Evolutionary conservation across 2,888 invertebrate species (phyloP).

Genomic region (Pemphredon lugubris): DNA sequence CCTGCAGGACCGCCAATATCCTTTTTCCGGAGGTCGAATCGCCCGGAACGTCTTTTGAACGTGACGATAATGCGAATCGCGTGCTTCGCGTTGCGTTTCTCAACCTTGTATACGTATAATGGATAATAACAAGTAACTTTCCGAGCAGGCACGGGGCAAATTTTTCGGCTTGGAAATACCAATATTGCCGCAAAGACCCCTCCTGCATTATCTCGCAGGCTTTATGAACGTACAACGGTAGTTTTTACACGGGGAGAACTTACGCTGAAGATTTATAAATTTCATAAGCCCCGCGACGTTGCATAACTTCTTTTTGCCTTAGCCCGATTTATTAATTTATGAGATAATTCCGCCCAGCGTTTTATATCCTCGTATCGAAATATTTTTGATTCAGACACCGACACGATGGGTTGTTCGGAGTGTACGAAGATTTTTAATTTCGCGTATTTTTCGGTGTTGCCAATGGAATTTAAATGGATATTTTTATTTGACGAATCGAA

Average conservation of each 20-base stretch:
- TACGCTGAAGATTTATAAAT: background rate
- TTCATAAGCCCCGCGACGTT: background rate
- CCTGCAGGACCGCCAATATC: conserved; percentile 31
- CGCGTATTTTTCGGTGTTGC: too few species aligned
- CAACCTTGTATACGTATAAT: background rate
- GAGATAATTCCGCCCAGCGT: too few species aligned
- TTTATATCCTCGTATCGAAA: too few species aligned
- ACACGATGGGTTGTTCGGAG: too few species aligned
- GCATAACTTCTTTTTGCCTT: background rate
- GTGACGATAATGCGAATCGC: conserved; percentile 55
- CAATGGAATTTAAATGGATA: too few species aligned
- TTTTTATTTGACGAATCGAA: background rate
- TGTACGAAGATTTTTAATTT: too few species aligned
- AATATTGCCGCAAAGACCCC: background rate
- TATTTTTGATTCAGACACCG: too few species aligned
- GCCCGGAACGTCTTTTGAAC: conserved; percentile 50
- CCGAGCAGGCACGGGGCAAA: conserved; percentile 10
- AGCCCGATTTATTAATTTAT: background rate
- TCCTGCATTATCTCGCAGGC: background rate
- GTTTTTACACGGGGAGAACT: background rate
- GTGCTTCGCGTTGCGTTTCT: conserved; percentile 30
- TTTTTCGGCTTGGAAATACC: background rate
- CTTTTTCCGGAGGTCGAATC: conserved; percentile 47
- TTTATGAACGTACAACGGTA: background rate
- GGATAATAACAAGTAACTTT: conserved; percentile 4